These are phyloP conservation scores for Platichthys stellatus DNA, from an alignment of 2,113 vertebrate genomes.

Conservation along the genomic window DNA sequence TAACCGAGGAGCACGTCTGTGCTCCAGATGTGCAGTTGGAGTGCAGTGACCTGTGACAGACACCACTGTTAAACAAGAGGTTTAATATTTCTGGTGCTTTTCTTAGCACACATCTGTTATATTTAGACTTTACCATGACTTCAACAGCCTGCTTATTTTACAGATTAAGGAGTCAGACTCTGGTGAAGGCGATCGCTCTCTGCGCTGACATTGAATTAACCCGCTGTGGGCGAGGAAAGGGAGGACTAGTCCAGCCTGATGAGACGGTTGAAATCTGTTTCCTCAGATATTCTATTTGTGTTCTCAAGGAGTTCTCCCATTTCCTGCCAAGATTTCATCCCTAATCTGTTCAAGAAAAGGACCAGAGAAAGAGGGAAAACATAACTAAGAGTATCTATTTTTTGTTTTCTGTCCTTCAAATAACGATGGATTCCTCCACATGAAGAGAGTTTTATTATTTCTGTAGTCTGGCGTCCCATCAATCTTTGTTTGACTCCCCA, in stretches of 20 bases:
- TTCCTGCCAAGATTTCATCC: constrained; percentile 40
- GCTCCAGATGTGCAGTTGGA: constrained; percentile 59
- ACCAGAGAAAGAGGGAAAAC: constrained; percentile 1
- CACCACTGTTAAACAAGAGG: constrained; percentile 20
- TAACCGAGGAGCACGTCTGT: constrained; percentile 49
- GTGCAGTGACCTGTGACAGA: constrained; percentile 22
- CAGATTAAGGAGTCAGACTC: constrained; percentile 33
- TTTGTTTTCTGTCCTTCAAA: constrained; percentile 32
- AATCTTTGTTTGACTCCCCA: constrained; percentile 28
- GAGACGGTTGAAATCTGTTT: constrained; percentile 21
- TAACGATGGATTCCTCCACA: constrained; percentile 29
- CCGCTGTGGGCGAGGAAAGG: not conserved
- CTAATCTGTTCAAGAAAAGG: constrained; percentile 20
- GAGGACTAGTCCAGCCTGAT: constrained; percentile 3
- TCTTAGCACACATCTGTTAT: constrained; percentile 1
- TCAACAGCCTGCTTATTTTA: constrained; percentile 11
- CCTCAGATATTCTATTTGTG: constrained; percentile 40
- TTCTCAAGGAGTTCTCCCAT: constrained; percentile 13
- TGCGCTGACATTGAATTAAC: constrained; percentile 20
- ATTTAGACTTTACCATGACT: constrained; percentile 21
- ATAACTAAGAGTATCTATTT: not conserved
- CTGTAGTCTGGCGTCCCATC: constrained; percentile 25
- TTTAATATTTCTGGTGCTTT: constrained; percentile 25
- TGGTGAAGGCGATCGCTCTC: constrained; percentile 4
- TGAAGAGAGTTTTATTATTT: constrained; percentile 20